phyloP scores from a whole-genome alignment of 2,888 invertebrate genomes.

The Diplazon laetatorius region DNA sequence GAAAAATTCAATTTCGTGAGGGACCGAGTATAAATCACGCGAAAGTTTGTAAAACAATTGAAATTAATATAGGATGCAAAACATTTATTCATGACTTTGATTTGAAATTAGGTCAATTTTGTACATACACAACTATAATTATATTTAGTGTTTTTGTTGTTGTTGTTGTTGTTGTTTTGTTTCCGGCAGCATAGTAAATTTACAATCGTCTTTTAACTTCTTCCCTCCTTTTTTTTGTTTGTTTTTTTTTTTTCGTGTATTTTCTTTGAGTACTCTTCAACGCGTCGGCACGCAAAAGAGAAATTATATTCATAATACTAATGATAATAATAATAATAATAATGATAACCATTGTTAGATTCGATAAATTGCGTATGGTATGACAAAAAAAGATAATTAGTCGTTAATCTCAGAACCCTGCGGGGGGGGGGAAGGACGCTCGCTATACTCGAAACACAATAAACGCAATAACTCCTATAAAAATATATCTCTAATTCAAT shows the following conservation, averaged over 20 bases:
- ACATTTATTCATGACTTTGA: conserved; percentile 77
- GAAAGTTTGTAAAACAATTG: not conserved
- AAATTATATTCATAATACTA: conserved; percentile 24
- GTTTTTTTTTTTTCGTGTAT: conserved; percentile 47
- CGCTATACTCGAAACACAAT: conserved; percentile 68
- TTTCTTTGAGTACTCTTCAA: conserved; percentile 39
- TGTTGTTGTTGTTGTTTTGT: conserved; percentile 53
- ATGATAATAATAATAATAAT: conserved; percentile 37
- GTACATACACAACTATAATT: conserved; percentile 71
- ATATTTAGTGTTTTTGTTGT: conserved; percentile 65
- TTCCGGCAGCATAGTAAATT: conserved; percentile 70
- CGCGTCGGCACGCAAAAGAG: conserved; percentile 29
- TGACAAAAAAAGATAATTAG: conserved; percentile 51
- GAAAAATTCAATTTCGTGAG: too few relatives aligned
- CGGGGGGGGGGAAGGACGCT: conserved; percentile 54
- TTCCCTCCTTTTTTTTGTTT: conserved; percentile 55
- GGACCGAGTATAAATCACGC: too few relatives aligned
- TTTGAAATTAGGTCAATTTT: conserved; percentile 72
- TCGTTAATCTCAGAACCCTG: conserved; percentile 53
- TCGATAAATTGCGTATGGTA: conserved; percentile 43
- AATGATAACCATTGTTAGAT: conserved; percentile 33
- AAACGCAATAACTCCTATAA: conserved; percentile 70
- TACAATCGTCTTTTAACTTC: conserved; percentile 68
- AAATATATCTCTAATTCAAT: conserved; percentile 73
- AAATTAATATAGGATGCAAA: conserved; percentile 74